phyloP scores from a whole-genome alignment of 2,113 vertebrate species.

The Poicephalus meyeri region DNA sequence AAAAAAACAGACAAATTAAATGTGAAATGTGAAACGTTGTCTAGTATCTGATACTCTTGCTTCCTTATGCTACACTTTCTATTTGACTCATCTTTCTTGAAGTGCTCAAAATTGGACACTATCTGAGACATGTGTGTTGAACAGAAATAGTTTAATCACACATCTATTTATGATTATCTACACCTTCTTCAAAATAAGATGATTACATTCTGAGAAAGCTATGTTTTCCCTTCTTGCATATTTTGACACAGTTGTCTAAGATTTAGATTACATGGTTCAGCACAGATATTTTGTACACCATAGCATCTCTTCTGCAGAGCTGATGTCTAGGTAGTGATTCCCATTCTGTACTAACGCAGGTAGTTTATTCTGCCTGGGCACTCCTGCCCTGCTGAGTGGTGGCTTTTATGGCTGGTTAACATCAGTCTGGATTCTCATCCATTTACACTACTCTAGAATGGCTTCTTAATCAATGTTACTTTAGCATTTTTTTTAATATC shows the following conservation, averaged over 20 bases:
- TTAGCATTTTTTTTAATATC: not conserved
- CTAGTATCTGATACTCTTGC: not conserved
- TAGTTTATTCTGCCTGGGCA: not conserved
- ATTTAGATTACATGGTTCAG: not conserved
- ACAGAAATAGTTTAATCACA: not conserved
- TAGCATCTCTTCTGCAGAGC: not conserved
- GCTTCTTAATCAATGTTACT: not conserved
- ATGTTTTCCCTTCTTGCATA: not conserved
- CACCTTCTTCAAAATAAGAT: not conserved
- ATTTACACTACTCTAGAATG: not conserved
- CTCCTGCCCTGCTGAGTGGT: not conserved
- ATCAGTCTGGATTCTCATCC: not conserved
- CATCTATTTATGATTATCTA: fast-evolving
- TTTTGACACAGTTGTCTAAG: not conserved
- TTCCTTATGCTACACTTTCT: fast-evolving
- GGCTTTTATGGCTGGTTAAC: not conserved
- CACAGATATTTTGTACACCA: fast-evolving
- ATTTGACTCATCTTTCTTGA: fast-evolving
- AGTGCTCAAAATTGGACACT: not conserved
- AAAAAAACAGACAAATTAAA: not conserved
- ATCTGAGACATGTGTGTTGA: not conserved
- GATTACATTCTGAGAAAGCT: not conserved
- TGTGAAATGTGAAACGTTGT: not conserved
- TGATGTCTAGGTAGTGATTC: not conserved
- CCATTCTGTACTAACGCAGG: not conserved